Evolutionary conservation across 2,113 vertebrate genomes (phyloP), one percentile per base, ranked within the genome.

Genomic region (Marmota flaviventris): DNA sequence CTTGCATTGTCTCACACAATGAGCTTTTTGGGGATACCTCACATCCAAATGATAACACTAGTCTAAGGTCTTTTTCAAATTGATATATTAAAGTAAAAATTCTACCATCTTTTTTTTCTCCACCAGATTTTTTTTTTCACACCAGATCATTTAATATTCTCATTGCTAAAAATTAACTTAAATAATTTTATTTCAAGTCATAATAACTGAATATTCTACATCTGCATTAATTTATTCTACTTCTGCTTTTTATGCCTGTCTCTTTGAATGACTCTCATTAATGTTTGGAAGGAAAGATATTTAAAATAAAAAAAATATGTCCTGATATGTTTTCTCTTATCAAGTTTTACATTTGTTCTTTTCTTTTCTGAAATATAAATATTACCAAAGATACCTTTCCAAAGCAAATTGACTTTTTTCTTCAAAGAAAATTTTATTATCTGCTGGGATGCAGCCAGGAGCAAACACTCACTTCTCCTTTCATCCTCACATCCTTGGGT

Each of bases 211-310:
- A 58, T 13, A 82, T 45, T 8, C n/a, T 69, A 11, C 29, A 72
- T 37, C 1, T 72, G 8, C 14, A 39, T 91, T 85, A 58, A 91
- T 75, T 88, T 70, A n/a, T 20, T 82, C 6, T 10, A 45, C 0
- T 65, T 32, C 5, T 9, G 1, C 77, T 37, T 53, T 65, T 73
- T 42, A 27, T 42, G n/a, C 51, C 67, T 70, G 5, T 70, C 13
- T 16, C 7, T 70, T 90, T 45, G 18, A 8, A 86, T 61, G 25
- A 78, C 24, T 77, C 37, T 32, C 45, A 18, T 56, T 70, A 56
- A 72, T 89, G 12, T 89, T 92, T 86, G 7, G 32, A 65, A 79
- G 63, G 90, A 18, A 93, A 93, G 89, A 81, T 70, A 78, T 63
- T 56, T 72, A 67, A 29, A 14, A 53, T 51, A 94, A n/a, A n/a